phyloP scores from a whole-genome alignment of 2,113 vertebrate genomes.

The Regulus satrapa region DNA sequence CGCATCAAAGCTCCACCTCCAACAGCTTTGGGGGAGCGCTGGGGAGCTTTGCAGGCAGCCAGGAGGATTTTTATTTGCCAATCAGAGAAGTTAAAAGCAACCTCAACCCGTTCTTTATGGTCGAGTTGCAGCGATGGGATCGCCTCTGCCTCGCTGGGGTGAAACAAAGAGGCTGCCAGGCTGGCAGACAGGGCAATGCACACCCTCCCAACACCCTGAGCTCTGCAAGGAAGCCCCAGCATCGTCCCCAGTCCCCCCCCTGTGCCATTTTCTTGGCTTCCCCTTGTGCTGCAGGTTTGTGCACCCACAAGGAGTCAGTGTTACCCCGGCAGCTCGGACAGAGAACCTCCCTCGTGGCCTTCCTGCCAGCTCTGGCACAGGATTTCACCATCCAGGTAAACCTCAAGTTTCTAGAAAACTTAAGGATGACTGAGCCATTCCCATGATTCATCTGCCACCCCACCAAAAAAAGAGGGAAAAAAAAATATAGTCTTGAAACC shows the following conservation, averaged over 20 bases:
- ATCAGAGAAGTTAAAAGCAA: background rate
- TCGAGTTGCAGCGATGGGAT: fast-evolving
- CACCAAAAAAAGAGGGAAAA: background rate
- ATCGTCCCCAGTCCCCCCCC: background rate
- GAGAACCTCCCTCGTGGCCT: background rate
- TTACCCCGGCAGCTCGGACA: background rate
- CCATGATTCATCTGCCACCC: fast-evolving
- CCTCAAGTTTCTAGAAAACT: background rate
- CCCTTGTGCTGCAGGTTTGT: background rate
- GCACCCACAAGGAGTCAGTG: background rate
- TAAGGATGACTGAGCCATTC: background rate
- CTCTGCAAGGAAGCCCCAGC: background rate
- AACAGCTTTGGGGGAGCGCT: background rate
- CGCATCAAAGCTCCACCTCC: background rate
- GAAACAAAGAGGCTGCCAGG: background rate
- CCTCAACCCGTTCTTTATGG: background rate
- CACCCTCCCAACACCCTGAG: background rate
- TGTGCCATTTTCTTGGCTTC: background rate
- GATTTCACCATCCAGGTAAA: background rate
- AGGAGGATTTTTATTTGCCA: background rate
- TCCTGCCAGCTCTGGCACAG: background rate
- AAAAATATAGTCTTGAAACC: background rate
- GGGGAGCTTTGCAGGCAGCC: conserved; percentile 29
- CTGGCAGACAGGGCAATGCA: background rate
- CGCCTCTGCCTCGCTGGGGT: background rate